These are phyloP conservation scores for Acanthosepion esculentum DNA, from an alignment of 2,888 invertebrate genomes.

Conservation along the genomic window DNA sequence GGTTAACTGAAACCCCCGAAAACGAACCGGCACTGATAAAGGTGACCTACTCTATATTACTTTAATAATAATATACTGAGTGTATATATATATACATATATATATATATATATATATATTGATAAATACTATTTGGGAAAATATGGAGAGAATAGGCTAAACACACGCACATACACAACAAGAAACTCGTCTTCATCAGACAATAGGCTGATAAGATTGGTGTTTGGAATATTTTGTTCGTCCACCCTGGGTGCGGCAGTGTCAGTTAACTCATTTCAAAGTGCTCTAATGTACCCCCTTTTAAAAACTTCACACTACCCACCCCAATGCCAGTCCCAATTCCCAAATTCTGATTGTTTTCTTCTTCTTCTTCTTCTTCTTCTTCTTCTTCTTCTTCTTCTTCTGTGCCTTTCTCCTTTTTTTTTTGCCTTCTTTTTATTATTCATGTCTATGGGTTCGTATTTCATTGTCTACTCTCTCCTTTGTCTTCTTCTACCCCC, in stretches of 20 bases:
- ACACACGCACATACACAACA: too few species aligned
- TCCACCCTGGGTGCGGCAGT: constrained; percentile 16
- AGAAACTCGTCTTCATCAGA: background rate
- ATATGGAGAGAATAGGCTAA: background rate
- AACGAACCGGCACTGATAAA: too few species aligned
- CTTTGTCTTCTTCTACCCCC: too few species aligned
- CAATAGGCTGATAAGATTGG: background rate
- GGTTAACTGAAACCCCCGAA: too few species aligned
- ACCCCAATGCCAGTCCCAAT: background rate
- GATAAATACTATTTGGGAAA: too few species aligned
- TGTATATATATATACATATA: too few species aligned
- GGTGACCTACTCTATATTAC: too few species aligned
- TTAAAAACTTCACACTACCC: background rate
- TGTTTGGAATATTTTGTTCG: background rate
- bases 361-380: background rate
- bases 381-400: background rate
- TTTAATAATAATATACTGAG: too few species aligned
- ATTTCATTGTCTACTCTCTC: too few species aligned
- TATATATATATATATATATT: too few species aligned
- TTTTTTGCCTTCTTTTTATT: background rate
- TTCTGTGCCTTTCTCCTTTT: background rate
- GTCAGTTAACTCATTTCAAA: constrained; percentile 2
- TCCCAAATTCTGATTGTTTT: background rate
- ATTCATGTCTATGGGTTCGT: too few species aligned
- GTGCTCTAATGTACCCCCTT: background rate